Percentiles rank a stretch among this genome's conserved stretches.
phyloP scores from a whole-genome alignment of 2,113 vertebrate species.

The Limanda limanda region DNA sequence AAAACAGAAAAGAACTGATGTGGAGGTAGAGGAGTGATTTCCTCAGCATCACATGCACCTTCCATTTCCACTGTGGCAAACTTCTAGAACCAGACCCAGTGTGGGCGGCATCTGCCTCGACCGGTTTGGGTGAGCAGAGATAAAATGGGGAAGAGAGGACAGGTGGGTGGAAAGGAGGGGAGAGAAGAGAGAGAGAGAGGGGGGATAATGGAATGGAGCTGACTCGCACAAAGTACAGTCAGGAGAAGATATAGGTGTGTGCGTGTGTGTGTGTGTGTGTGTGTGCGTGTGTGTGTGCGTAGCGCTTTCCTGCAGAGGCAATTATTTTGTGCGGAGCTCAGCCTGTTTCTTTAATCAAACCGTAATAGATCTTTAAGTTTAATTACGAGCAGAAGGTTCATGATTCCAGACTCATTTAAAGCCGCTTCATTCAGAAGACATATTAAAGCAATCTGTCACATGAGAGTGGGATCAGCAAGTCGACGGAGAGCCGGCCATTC shows the following conservation, averaged over 20 bases:
- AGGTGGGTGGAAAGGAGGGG: no score
- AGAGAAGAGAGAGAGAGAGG: neutral
- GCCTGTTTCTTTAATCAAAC: conserved; percentile 50
- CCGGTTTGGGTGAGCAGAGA: no score
- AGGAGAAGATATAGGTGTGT: neutral
- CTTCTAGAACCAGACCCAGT: no score
- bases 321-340: conserved; percentile 49
- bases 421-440: conserved; percentile 13
- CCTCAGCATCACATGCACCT: no score
- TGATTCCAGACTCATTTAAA: conserved; percentile 52
- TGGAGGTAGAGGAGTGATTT: no score
- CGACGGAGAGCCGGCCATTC: conserved; percentile 24
- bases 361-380: conserved; percentile 45
- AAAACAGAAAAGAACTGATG: no score
- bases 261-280: neutral
- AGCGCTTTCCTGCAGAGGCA: conserved; percentile 6
- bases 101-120: no score
- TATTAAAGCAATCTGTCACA: conserved; percentile 43
- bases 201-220: neutral
- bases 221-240: neutral
- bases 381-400: conserved; percentile 53
- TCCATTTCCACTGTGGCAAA: no score
- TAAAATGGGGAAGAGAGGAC: no score
- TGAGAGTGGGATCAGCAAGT: conserved; percentile 42
- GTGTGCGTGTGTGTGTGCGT: neutral